A percentile compares a stretch with the other conserved stretches of the same genome.
Conservation (phyloP, 2,113 vertebrate species). For the Chascanopsetta lugubris region DNA sequence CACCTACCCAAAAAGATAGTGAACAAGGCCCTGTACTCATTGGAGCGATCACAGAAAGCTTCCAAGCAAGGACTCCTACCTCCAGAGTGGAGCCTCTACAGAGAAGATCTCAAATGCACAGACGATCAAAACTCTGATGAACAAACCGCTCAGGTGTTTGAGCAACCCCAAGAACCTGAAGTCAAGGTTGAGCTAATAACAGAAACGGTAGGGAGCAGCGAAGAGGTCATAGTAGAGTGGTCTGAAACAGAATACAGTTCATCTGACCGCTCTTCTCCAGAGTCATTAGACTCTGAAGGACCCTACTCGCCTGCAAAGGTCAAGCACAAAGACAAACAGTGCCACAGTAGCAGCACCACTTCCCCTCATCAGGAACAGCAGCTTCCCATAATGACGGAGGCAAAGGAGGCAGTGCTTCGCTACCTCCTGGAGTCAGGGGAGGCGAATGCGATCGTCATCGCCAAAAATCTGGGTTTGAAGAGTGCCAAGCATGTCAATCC, state of each 20-base stretch:
- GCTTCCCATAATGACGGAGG: constrained; percentile 80
- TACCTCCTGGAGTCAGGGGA: constrained; percentile 78
- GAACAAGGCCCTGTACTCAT: constrained; percentile 85
- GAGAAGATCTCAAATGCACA: constrained; percentile 1
- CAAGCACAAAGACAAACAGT: constrained; percentile 3
- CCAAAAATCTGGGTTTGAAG: constrained; percentile 86
- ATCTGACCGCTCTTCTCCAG: constrained; percentile 49
- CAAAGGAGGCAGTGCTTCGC: constrained; percentile 85
- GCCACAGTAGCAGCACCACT: not conserved
- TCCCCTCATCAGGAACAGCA: constrained; percentile 8
- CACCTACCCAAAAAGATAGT: constrained; percentile 81
- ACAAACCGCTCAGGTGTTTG: constrained; percentile 2
- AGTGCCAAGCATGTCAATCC: constrained; percentile 85
- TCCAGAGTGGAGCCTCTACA: constrained; percentile 83
- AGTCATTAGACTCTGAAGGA: constrained; percentile 55
- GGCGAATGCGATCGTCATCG: constrained; percentile 83
- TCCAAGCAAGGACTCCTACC: constrained; percentile 64
- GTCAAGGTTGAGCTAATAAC: constrained; percentile 25
- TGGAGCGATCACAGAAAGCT: constrained; percentile 73
- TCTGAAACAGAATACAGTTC: constrained; percentile 65
- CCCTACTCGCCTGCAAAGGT: constrained; percentile 21
- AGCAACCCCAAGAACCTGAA: constrained; percentile 13
- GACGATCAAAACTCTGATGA: not conserved
- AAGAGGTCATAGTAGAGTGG: constrained; percentile 18
- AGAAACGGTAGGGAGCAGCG: constrained; percentile 16